Base-by-base conservation (phyloP, 2,113 vertebrate genomes). In the Cettia cetti region DNA sequence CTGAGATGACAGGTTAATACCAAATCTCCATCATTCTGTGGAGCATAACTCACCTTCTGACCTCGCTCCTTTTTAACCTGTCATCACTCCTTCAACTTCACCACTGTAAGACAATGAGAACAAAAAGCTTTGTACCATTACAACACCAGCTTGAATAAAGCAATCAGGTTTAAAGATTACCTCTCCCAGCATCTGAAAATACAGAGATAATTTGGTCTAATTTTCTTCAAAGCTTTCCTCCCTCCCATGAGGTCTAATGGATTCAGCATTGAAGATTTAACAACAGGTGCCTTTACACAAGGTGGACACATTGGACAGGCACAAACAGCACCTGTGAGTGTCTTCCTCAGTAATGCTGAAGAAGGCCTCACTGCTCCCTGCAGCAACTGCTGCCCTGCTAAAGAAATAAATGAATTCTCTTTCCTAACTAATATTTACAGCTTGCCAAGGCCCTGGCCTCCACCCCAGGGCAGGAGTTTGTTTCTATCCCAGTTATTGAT, bases 171-270 rank as follows among this genome's bases (percentile, higher is more conserved):
- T 83, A 52, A 86, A 81, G 47, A 74, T 66, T 66, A 44, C 45
- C 39, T 66, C 59, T 24, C 26, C 35, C 84, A 77, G 71, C 59
- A 83, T 23, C 68, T 90, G 79, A 93, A 92, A 86, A 90, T 10
- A 76, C 4, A 18, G 52, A 68, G 27, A 81, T 88, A 88, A 95
- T 81, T 68, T 82, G 92, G 44, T 9, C 80, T 90, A 60, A 71
- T 90, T 88, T 86, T 80, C 42, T 81, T 89, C 89, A 92, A 80
- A 94, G 79, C 71, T 75, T 86, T 78, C 72, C 61, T 9, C 12
- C 53, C 56, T 86, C 83, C 44, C 44, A 90, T 53, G 71, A 95
- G 39, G 33, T 60, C 44, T 94, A 86, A 90, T 74, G 76, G 92
- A 75, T 83, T 83, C 82, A 92, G 60, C 82, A 49, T 0, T 76